Evolutionary conservation across 1,140 invertebrate genomes (phyloP), one percentile per base, ranked within the genome.

Genomic region (Drosophila simulans): DNA sequence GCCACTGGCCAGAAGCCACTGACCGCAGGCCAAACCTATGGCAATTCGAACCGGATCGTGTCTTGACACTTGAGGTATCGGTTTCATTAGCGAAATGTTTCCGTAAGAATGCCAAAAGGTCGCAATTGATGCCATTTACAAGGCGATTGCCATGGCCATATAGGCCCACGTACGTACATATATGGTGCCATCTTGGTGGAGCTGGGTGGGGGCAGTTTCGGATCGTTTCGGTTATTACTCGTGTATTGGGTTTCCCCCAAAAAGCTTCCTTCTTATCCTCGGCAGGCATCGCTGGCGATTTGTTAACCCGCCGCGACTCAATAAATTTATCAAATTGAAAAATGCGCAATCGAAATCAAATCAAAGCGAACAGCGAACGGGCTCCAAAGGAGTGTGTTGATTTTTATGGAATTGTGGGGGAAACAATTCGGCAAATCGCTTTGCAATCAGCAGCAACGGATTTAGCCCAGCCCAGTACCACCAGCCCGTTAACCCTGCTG

Each of bases 31-130:
- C 55, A 53, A 57, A 70, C 66, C 64, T 57, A 70, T 20, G 65
- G 64, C 66, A 39, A 40, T n/a, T 10, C 27, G 51, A 64, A 75
- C 73, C 52, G 57, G 60, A 51, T 62, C 69, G 46, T 58, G 37
- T 57, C 45, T 66, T 90, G 84, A 89, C 84, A 84, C 73, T 89
- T 89, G 84, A 89, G 77, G 85, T 89, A 89, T 89, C 84, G 84
- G 77, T 89, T 89, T 89, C 84, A 89, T 89, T 89, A 89, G 84
- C 80, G 77, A 89, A 89, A 89, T 89, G 84, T 89, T 89, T 77
- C 80, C 80, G 72, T 84, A 84, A 89, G 84, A 88, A 83, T 86
- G 84, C 42, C 80, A 89, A 89, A 86, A 89, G 84, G 80, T 89
- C 84, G 84, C 84, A 89, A 89, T 89, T 80, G 84, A 77, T 77